These are phyloP conservation scores for Eretmocerus hayati DNA, from an alignment of 2,888 invertebrate species.

Conservation along the genomic window DNA sequence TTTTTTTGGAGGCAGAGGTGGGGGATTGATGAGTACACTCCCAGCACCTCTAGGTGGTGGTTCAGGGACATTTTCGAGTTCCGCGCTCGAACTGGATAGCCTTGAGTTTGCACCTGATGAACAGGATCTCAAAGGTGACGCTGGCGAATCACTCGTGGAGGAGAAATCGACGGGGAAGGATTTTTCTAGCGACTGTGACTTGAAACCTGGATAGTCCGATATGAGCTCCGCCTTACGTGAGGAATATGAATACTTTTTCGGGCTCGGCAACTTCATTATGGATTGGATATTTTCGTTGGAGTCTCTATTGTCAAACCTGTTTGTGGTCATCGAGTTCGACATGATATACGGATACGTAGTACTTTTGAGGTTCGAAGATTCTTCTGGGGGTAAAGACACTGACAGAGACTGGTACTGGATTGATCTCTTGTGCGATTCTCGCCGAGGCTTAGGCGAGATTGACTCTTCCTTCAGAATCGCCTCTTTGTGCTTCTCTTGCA, in stretches of 20 bases:
- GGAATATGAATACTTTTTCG: slow-evolving; percentile 39
- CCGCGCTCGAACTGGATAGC: slow-evolving; percentile 41
- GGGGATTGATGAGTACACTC: slow-evolving; percentile 60
- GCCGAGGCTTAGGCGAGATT: slow-evolving; percentile 25
- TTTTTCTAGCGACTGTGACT: slow-evolving; percentile 34
- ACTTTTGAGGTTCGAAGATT: slow-evolving; percentile 42
- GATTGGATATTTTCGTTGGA: slow-evolving; percentile 32
- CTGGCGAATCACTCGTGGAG: slow-evolving; percentile 32
- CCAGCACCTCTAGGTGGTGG: slow-evolving; percentile 64
- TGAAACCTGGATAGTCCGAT: slow-evolving; percentile 30
- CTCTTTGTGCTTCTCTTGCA: slow-evolving; percentile 24
- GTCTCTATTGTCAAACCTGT: slow-evolving; percentile 13
- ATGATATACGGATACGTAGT: slow-evolving; percentile 24
- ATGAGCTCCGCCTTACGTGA: slow-evolving; percentile 33
- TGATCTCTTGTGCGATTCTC: slow-evolving; percentile 35
- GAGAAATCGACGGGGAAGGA: slow-evolving; percentile 42
- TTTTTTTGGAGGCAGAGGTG: slow-evolving; percentile 68
- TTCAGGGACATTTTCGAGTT: slow-evolving; percentile 52
- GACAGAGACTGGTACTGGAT: slow-evolving; percentile 58
- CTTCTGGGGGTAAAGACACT: slow-evolving; percentile 62
- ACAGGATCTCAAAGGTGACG: slow-evolving; percentile 37
- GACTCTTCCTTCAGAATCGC: slow-evolving; percentile 20
- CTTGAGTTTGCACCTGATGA: slow-evolving; percentile 40
- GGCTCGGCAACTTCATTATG: slow-evolving; percentile 42
- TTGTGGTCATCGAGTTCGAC: slow-evolving; percentile 15